Evolutionary conservation across 2,888 invertebrate genomes (phyloP).

Genomic region (Leucoptera coffeella): DNA sequence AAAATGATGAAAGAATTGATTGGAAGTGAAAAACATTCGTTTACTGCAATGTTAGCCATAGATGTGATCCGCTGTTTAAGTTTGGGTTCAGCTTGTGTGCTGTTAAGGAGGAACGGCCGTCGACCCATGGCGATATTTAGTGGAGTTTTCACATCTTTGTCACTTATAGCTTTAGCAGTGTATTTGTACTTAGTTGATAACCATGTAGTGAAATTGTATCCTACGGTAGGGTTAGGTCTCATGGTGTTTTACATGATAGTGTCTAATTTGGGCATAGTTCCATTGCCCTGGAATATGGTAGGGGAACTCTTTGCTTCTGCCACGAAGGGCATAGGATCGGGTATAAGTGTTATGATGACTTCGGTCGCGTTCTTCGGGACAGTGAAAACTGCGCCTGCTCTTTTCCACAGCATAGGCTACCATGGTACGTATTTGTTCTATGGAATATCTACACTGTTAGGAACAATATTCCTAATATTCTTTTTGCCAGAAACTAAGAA

Average conservation of each 20-base stretch:
- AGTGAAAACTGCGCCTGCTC: conserved; percentile 61
- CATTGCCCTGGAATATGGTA: conserved; percentile 69
- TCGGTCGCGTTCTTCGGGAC: conserved; percentile 61
- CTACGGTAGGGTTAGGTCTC: conserved; percentile 37
- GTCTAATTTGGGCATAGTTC: conserved; percentile 55
- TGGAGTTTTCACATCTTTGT: conserved; percentile 53
- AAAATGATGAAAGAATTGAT: conserved; percentile 57
- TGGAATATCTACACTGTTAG: conserved; percentile 52
- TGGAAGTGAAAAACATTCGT: conserved; percentile 46
- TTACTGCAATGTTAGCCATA: conserved; percentile 59
- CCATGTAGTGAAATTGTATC: conserved; percentile 15
- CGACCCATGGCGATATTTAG: conserved; percentile 60
- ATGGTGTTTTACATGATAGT: conserved; percentile 54
- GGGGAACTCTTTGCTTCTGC: conserved; percentile 65
- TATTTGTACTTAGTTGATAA: conserved; percentile 30
- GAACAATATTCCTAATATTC: conserved; percentile 53
- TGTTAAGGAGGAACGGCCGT: conserved; percentile 55
- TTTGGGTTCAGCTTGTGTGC: conserved; percentile 53
- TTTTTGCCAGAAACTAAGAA: conserved; percentile 64
- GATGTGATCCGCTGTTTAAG: conserved; percentile 57
- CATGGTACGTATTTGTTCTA: conserved; percentile 59
- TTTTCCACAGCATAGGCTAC: conserved; percentile 50
- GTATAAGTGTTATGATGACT: conserved; percentile 59
- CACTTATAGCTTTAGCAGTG: conserved; percentile 48
- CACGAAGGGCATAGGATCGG: conserved; percentile 62